These are phyloP conservation scores for Hydrolagus colliei DNA, from an alignment of 2,797 vertebrate species.

Conservation along the genomic window DNA sequence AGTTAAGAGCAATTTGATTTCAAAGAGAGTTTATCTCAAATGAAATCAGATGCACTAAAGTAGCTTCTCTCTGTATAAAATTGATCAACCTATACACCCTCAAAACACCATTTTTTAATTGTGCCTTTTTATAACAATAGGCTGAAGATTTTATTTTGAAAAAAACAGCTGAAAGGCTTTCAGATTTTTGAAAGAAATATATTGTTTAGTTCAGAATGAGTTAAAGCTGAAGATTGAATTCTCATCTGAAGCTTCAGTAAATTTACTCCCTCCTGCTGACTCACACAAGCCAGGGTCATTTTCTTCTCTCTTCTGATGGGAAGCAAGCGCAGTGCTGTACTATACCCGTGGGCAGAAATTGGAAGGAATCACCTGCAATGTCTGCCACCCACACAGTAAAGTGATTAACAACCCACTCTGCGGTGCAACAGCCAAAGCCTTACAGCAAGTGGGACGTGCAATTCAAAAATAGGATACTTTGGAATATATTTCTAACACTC, in stretches of 20 bases:
- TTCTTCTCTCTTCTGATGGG: neutral
- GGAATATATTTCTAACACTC: neutral
- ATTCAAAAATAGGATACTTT: neutral
- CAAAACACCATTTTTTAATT: too few relatives aligned
- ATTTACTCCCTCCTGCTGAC: neutral
- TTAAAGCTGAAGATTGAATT: slow-evolving; percentile 1
- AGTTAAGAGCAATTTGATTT: neutral
- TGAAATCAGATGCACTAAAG: neutral
- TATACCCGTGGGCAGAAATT: neutral
- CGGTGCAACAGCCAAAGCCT: neutral
- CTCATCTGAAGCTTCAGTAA: neutral
- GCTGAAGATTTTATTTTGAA: too few relatives aligned
- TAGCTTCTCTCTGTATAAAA: too few relatives aligned
- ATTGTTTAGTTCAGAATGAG: neutral
- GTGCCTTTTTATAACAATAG: too few relatives aligned
- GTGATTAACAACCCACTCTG: neutral
- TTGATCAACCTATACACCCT: too few relatives aligned
- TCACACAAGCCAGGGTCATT: neutral
- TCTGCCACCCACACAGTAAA: neutral
- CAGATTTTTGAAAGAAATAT: neutral
- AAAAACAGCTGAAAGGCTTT: too few relatives aligned
- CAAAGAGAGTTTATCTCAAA: neutral
- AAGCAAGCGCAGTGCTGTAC: neutral
- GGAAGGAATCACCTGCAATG: neutral
- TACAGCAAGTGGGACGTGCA: neutral